phyloP scores from a whole-genome alignment of 2,113 vertebrate genomes.

The Zonotrichia leucophrys region DNA sequence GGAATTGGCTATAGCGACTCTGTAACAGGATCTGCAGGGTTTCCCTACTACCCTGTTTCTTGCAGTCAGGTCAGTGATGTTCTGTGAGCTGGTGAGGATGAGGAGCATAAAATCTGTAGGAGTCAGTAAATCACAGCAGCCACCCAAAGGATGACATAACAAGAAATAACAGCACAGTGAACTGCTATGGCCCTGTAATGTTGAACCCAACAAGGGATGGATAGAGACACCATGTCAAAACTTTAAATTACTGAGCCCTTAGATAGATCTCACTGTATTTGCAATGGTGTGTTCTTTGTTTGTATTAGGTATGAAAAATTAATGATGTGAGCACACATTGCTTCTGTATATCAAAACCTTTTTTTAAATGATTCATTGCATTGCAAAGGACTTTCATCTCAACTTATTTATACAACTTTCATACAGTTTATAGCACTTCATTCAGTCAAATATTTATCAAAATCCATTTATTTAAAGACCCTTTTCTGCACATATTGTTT shows the following conservation, averaged over 20 bases:
- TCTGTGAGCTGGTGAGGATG: background rate
- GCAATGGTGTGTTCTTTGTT: background rate
- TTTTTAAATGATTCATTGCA: background rate
- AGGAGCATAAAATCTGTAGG: background rate
- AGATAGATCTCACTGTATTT: background rate
- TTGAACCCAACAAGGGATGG: background rate
- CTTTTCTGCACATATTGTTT: constrained; percentile 29
- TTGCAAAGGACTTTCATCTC: constrained; percentile 45
- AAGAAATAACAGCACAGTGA: background rate
- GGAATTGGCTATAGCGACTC: constrained; percentile 5
- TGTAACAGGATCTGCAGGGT: constrained; percentile 17
- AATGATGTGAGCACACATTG: constrained; percentile 16
- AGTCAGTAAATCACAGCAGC: background rate
- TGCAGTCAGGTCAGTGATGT: background rate
- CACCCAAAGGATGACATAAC: background rate
- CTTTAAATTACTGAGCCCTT: background rate
- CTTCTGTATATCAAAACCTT: constrained; percentile 42
- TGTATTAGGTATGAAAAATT: constrained; percentile 35
- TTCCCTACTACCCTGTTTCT: background rate
- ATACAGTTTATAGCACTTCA: constrained; percentile 27
- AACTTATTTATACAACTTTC: constrained; percentile 45
- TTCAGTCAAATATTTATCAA: constrained; percentile 33
- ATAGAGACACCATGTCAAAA: background rate
- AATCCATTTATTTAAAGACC: constrained; percentile 33
- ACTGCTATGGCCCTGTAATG: background rate